Conservation (phyloP, 2,113 vertebrate genomes). For the Himantopus leucocephalus region DNA sequence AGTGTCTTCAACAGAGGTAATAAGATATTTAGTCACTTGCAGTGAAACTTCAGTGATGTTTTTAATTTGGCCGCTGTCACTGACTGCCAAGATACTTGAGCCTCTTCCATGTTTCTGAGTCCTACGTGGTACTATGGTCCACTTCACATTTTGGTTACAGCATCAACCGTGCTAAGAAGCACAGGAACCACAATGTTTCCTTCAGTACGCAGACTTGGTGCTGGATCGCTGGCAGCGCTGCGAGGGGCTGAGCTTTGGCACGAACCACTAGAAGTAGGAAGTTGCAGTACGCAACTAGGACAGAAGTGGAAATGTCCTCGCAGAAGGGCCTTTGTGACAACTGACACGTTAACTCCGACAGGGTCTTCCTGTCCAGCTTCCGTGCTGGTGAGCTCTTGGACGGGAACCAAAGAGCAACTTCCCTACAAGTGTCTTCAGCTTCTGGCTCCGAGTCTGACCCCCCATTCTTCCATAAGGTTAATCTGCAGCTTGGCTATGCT, state of each 20-base stretch:
- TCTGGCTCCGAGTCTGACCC: not conserved
- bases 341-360: rapidly evolving
- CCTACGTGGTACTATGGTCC: not conserved
- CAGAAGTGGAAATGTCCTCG: not conserved
- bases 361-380: not conserved
- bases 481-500: not conserved
- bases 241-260: not conserved
- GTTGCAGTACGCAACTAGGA: not conserved
- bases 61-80: not conserved
- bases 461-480: not conserved
- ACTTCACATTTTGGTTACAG: not conserved
- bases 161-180: not conserved
- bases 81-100: not conserved
- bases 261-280: not conserved
- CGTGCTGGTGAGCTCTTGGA: not conserved
- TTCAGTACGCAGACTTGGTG: not conserved
- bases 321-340: not conserved
- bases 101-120: not conserved
- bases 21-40: not conserved
- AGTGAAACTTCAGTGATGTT: not conserved
- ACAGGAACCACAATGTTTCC: not conserved
- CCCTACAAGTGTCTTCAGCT: not conserved
- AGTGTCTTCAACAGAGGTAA: not conserved
- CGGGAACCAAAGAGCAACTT: not conserved
- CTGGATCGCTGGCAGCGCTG: not conserved